These are phyloP conservation scores for Octopus sinensis DNA, from an alignment of 1,140 invertebrate species.

Conservation along the genomic window DNA sequence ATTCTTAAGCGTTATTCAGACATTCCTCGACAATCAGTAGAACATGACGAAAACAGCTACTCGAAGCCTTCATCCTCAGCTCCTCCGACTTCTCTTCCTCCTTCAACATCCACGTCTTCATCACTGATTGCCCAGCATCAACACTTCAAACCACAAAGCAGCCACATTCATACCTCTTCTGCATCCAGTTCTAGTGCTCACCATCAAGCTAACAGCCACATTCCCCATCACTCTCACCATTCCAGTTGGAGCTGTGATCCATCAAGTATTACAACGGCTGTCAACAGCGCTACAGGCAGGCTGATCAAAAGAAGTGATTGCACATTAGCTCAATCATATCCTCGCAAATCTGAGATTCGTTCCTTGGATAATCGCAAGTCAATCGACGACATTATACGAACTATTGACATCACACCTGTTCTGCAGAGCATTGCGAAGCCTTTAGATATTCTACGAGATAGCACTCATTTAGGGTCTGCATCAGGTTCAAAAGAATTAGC, in stretches of 20 bases:
- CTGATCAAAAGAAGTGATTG: not conserved
- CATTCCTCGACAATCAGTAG: not conserved
- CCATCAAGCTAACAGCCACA: not conserved
- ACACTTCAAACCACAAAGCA: not conserved
- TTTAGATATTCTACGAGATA: not conserved
- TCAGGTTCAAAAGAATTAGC: no score
- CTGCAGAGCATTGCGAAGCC: not conserved
- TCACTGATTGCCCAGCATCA: conserved; percentile 4
- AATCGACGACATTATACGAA: not conserved
- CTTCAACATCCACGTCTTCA: not conserved
- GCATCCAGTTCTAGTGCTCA: not conserved
- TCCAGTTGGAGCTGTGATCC: not conserved
- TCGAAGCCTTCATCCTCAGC: conserved; percentile 1
- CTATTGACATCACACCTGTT: not conserved
- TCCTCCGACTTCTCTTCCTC: not conserved
- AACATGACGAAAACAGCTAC: conserved; percentile 5
- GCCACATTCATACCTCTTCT: not conserved
- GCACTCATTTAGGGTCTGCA: no score
- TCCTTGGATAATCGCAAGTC: conserved; percentile 4
- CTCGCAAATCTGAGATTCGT: conserved; percentile 1
- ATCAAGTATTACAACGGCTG: not conserved
- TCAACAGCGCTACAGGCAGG: not conserved
- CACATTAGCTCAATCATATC: not conserved
- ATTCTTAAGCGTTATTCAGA: conserved; percentile 7
- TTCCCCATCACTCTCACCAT: not conserved